These are phyloP conservation scores for Bradypodion pumilum DNA, from an alignment of 2,797 vertebrate genomes.

Conservation along the genomic window DNA sequence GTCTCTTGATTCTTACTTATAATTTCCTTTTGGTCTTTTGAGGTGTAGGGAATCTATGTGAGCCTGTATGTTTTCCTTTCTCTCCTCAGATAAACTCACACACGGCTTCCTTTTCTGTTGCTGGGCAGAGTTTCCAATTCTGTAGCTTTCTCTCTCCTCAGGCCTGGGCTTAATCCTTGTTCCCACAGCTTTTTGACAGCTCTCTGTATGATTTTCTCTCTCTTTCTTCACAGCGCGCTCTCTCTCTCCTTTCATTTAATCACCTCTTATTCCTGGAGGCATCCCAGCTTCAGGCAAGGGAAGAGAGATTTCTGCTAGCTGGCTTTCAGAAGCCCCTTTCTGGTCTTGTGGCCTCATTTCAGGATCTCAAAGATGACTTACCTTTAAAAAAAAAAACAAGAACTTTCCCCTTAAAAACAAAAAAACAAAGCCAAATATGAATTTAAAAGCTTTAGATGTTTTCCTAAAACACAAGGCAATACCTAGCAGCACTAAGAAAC, in stretches of 20 bases:
- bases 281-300: slow-evolving; percentile 16
- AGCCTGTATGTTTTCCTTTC: slow-evolving; percentile 3
- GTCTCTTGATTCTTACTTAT: neutral
- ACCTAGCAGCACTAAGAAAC: too few relatives aligned
- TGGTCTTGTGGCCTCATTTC: neutral
- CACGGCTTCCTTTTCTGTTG: neutral
- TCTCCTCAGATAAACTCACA: neutral
- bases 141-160: accelerated
- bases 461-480: too few relatives aligned
- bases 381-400: too few relatives aligned
- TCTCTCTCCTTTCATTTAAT: slow-evolving; percentile 13
- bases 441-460: too few relatives aligned
- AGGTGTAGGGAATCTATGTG: too few relatives aligned
- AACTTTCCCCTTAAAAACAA: neutral
- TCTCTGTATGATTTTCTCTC: slow-evolving; percentile 13
- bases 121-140: neutral
- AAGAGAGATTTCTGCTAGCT: neutral
- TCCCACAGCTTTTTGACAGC: slow-evolving; percentile 21
- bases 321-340: slow-evolving; percentile 15
- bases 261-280: slow-evolving; percentile 6
- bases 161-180: neutral
- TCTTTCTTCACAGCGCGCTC: too few relatives aligned
- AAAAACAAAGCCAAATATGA: neutral
- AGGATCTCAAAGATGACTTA: neutral
- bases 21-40: neutral